phyloP scores from a whole-genome alignment of 1,140 invertebrate genomes.

The Drosophila lini region DNA sequence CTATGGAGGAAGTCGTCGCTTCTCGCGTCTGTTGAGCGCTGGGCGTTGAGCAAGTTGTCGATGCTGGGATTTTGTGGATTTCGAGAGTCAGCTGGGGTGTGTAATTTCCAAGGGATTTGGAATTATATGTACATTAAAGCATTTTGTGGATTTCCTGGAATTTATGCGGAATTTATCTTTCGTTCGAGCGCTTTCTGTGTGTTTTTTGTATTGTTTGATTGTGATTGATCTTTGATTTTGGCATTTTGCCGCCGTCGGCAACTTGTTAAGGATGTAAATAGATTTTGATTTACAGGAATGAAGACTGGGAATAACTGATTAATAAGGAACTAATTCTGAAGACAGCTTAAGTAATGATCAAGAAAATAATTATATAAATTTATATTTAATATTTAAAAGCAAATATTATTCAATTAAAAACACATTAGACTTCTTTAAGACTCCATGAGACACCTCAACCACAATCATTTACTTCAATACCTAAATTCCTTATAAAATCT shows the following conservation, averaged over 20 bases:
- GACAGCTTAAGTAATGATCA: neutral
- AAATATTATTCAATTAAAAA: neutral
- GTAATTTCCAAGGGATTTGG: constrained; percentile 36
- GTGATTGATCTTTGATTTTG: constrained; percentile 77
- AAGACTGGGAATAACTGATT: neutral
- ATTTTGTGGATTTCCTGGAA: constrained; percentile 75
- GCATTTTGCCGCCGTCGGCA: constrained; percentile 54
- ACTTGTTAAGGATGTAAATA: constrained; percentile 44
- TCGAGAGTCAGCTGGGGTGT: constrained; percentile 36
- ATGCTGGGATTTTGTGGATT: constrained; percentile 49
- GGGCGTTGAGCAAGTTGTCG: constrained; percentile 55
- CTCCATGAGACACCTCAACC: neutral
- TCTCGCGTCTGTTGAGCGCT: constrained; percentile 35
- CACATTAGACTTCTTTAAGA: neutral
- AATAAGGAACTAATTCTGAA: neutral
- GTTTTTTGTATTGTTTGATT: constrained; percentile 36
- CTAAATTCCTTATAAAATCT: neutral
- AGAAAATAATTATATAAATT: neutral
- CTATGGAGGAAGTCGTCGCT: constrained; percentile 58
- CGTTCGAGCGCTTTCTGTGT: constrained; percentile 1
- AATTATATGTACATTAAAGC: constrained; percentile 50
- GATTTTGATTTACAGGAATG: constrained; percentile 15
- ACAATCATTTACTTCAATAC: neutral
- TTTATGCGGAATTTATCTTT: constrained; percentile 68
- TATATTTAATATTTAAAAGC: no score